Evolutionary conservation across 2,888 invertebrate genomes (phyloP).

Genomic region (Catonia carolina): DNA sequence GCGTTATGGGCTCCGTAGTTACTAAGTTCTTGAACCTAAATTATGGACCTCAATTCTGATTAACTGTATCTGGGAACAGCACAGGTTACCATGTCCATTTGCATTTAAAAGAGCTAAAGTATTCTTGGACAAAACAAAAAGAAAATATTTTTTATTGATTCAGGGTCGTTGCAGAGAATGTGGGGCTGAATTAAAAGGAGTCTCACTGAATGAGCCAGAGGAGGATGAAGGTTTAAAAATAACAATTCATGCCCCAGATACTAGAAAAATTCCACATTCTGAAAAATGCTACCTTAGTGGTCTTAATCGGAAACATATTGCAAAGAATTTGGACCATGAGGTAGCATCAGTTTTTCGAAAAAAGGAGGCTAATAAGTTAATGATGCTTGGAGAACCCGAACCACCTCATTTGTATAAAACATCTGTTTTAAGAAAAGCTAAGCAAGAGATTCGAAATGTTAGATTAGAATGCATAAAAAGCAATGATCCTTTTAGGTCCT

Average conservation of each 20-base stretch:
- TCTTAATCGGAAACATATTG: background rate
- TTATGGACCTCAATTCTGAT: constrained; percentile 4
- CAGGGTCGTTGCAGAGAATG: background rate
- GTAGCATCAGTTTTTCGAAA: background rate
- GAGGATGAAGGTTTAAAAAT: background rate
- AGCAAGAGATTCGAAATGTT: constrained; percentile 6
- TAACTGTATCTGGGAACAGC: constrained; percentile 11
- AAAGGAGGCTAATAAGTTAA: background rate
- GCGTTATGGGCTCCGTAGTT: too few species aligned
- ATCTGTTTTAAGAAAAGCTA: constrained; percentile 9
- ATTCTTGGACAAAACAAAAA: background rate
- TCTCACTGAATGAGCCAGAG: background rate
- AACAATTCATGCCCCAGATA: background rate
- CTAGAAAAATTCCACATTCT: background rate
- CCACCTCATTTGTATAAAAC: constrained; percentile 6
- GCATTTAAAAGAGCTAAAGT: background rate
- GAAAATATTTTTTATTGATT: background rate
- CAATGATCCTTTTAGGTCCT: background rate
- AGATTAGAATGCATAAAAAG: background rate
- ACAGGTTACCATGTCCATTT: constrained; percentile 11
- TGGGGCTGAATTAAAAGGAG: background rate
- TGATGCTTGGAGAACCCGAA: constrained; percentile 2
- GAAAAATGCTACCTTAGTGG: background rate
- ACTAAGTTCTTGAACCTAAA: too few species aligned
- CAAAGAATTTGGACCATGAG: background rate